Evolutionary conservation across 2,888 invertebrate genomes (phyloP), one percentile per base, ranked within the genome.

Genomic region (Mylabris sibirica): DNA sequence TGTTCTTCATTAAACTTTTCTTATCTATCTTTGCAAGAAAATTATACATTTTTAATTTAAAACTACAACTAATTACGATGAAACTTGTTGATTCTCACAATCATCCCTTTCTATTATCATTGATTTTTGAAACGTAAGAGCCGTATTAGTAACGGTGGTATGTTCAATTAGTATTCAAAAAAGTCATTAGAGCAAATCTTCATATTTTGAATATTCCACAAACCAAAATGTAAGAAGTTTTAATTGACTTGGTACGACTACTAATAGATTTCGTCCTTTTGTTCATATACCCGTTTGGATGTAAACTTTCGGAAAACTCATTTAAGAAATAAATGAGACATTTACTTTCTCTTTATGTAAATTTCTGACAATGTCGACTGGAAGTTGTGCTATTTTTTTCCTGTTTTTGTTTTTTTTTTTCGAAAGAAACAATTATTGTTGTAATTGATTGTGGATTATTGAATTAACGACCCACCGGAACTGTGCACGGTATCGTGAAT

Each of bases 401-500:
- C n/a, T n/a, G 8, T 30, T 3, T 30, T 30, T 30, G 8, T 41
- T 41, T n/a, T n/a, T n/a, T n/a, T n/a, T n/a, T n/a, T n/a, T n/a
- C n/a, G n/a, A 41, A 41, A 4, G 41, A 35, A 35, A 35, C 12
- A 9, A 35, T 60, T 20, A 3, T 35, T 60, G 26, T 35, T 60
- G 26, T 30, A 30, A 60, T 60, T 60, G 60, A 60, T 30, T 22
- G 5, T 20, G 49, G 26, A 24, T 57, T 30, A 38, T 11, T 20
- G 49, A n/a, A 24, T 57, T 63, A 53, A 24, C 9, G 9, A 26
- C 14, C 41, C 12, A 11, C 14, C 44, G 22, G 6, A 14, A 30
- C n/a, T 30, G 49, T 38, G 41, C 30, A 34, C 26, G 14, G 59
- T 57, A 53, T 2, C 24, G 62, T 68, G 59, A 68, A 64, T 67